These are phyloP conservation scores for Meandrina meandrites DNA, from an alignment of 92 coral and sea anemone genomes.

Conservation along the genomic window DNA sequence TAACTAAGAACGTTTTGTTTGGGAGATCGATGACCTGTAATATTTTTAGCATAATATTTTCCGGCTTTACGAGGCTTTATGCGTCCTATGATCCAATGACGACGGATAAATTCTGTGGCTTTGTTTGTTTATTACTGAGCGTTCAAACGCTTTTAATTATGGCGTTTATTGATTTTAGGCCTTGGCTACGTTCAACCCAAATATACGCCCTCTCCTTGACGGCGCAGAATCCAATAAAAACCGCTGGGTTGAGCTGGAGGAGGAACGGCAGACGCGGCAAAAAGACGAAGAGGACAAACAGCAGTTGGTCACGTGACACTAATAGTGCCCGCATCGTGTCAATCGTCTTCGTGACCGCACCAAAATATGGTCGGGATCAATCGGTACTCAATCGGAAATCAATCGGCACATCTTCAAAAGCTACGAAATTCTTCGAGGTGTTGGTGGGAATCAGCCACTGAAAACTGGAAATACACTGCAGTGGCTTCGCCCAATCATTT, in stretches of 20 bases:
- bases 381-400: conserved; percentile 17
- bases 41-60: neutral
- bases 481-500: conserved; percentile 7
- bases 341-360: conserved; percentile 13
- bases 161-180: conserved; percentile 55
- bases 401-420: conserved; percentile 25
- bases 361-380: conserved; percentile 8
- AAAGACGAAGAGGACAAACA: conserved; percentile 37
- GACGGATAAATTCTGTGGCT: too few relatives aligned
- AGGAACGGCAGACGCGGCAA: conserved; percentile 58
- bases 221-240: conserved; percentile 92
- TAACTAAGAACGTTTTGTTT: too few relatives aligned
- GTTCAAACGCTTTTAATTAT: too few relatives aligned
- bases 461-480: neutral
- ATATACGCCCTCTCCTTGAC: conserved; percentile 76
- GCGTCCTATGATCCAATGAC: too few relatives aligned
- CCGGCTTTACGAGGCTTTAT: too few relatives aligned
- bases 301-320: conserved; percentile 42
- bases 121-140: neutral
- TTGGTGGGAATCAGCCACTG: conserved; percentile 17
- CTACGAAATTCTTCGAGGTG: neutral
- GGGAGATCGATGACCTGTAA: neutral
- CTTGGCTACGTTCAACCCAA: conserved; percentile 79
- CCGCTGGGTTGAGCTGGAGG: conserved; percentile 85
- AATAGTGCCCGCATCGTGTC: neutral